phyloP scores from a whole-genome alignment of 23 tunicate species.

The Trididemnum miniatum region DNA sequence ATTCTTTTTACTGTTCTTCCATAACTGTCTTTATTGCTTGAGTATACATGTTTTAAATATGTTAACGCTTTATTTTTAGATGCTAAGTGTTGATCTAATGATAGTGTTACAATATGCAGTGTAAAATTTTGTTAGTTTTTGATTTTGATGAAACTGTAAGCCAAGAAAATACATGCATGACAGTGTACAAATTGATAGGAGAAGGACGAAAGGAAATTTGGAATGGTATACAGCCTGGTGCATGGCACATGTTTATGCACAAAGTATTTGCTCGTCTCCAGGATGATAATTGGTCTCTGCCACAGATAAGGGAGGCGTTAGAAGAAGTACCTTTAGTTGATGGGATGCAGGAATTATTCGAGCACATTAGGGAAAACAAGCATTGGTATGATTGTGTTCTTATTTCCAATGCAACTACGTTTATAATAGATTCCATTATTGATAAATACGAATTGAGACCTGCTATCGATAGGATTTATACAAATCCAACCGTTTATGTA shows the following conservation, averaged over 20 bases:
- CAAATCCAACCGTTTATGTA: slow-evolving; percentile 23
- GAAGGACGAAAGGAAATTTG: background rate
- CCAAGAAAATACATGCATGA: slow-evolving; percentile 42
- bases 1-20: too few relatives aligned
- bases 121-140: slow-evolving; percentile 42
- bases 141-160: slow-evolving; percentile 65
- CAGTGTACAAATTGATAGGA: slow-evolving; percentile 24
- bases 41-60: too few relatives aligned
- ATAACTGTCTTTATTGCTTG: too few relatives aligned
- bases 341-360: slow-evolving; percentile 32
- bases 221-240: slow-evolving; percentile 27
- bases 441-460: background rate
- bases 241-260: slow-evolving; percentile 66
- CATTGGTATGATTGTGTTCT: slow-evolving; percentile 49
- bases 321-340: slow-evolving; percentile 17
- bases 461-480: slow-evolving; percentile 20
- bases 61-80: too few relatives aligned
- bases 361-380: background rate
- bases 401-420: slow-evolving; percentile 52
- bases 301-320: background rate
- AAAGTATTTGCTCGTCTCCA: slow-evolving; percentile 29
- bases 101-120: background rate
- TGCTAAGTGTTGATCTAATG: too few relatives aligned
- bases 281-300: background rate
- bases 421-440: slow-evolving; percentile 47